Evolutionary conservation across 2,113 vertebrate genomes (phyloP).

Genomic region (Carollia perspicillata): DNA sequence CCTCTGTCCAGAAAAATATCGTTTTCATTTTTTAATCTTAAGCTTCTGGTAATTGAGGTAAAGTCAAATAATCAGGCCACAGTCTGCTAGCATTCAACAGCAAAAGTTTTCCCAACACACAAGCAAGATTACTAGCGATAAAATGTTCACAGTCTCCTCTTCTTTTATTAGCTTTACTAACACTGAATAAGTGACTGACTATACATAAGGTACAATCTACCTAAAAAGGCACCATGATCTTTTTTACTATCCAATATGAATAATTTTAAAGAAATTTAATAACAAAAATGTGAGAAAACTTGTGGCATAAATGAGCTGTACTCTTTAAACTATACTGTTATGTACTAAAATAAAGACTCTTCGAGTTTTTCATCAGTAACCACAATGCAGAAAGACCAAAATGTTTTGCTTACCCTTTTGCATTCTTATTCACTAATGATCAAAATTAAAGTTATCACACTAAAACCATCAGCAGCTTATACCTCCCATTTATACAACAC

Average conservation of each 20-base stretch:
- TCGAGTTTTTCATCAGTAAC: not conserved
- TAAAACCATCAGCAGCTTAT: not conserved
- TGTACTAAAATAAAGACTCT: slow-evolving; percentile 13
- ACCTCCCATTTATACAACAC: not conserved
- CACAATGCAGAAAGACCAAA: not conserved
- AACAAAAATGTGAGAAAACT: not conserved
- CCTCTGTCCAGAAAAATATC: not conserved
- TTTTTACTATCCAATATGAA: not conserved
- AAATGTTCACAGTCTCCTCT: not conserved
- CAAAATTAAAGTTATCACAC: not conserved
- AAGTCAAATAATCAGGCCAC: not conserved
- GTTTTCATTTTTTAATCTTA: not conserved
- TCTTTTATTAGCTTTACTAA: not conserved
- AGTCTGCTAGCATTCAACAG: not conserved
- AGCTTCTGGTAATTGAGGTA: not conserved
- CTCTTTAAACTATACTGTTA: slow-evolving; percentile 9
- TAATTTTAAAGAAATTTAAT: slow-evolving; percentile 14
- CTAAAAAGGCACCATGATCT: not conserved
- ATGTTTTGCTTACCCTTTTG: not conserved
- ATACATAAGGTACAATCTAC: not conserved
- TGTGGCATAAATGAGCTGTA: not conserved
- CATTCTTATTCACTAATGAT: not conserved
- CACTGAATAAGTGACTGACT: not conserved
- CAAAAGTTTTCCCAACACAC: not conserved
- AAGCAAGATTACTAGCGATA: not conserved